Base-by-base conservation (phyloP, 1,140 invertebrate species). In the Drosophila lacteicornis region DNA sequence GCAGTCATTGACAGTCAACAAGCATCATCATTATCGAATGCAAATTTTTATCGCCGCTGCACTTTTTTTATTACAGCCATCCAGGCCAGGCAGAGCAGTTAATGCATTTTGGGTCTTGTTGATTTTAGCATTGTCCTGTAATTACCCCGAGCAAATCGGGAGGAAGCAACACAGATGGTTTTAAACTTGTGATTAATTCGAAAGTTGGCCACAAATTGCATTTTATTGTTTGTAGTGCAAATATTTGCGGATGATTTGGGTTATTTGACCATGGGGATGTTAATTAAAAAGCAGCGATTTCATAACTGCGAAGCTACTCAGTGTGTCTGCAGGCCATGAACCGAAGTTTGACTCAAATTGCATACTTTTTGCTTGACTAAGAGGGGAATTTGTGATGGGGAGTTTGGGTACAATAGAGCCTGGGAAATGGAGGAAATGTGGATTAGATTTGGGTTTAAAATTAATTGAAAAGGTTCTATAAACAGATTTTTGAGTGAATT, bases 1-100 rank as follows among this genome's bases (percentile, higher is more conserved):
- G 74, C 36, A 47, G 27, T 30, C 67, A 80, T 76, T 79, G 70
- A 84, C 81, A 83, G 66, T 55, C 80, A 75, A 79, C 81, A 73
- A 62, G 77, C 73, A 70, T 67, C 85, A 84, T 88, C 81, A 88
- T 88, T 88, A 88, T 85, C 79, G 81, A 75, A 88, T 88, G 85
- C 85, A 88, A 88, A 88, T 88, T 88, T 56, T 84, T 70, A 58
- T 83, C 40, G 55, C 42, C 61, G 13, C 25, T 68, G 51, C 56
- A 53, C 77, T 55, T 61, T 63, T 61, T 58, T n/a, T 33, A 19
- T 33, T 53, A 33, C 33, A 33, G 33, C 3, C 33, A 33, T 22
- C 19, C 19, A 22, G 19, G 6, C 17, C 63, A 42, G 38, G 27
- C 38, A 53, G 30, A 17, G 38, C 80, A 76, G 13, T 80, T 76